Conservation (phyloP, 23 tunicate species). For the Ciona savignyi region DNA sequence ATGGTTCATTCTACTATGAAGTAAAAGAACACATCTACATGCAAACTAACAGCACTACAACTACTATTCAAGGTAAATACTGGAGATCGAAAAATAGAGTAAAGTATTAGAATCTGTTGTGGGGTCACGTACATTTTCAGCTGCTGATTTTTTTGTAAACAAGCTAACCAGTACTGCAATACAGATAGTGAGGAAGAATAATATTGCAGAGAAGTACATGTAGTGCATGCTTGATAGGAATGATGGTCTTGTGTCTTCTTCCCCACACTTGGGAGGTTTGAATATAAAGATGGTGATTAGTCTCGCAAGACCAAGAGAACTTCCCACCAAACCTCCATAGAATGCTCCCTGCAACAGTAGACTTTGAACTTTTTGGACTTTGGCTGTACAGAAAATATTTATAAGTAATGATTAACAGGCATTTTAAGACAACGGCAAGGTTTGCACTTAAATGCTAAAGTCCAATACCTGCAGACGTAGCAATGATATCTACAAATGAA, state of each 20-base stretch:
- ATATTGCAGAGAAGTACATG: constrained; percentile 83
- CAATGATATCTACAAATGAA: too few relatives aligned
- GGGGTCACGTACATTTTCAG: constrained; percentile 2
- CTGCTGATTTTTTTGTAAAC: constrained; percentile 24
- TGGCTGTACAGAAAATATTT: too few relatives aligned
- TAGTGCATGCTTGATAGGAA: constrained; percentile 54
- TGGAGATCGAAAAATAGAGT: too few relatives aligned
- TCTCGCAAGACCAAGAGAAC: constrained; percentile 52
- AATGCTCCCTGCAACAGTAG: constrained; percentile 52
- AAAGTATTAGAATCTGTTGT: too few relatives aligned
- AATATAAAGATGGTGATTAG: constrained; percentile 51
- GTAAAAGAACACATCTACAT: neutral
- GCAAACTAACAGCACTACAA: neutral
- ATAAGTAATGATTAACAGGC: too few relatives aligned
- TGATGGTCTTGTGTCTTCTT: constrained; percentile 31
- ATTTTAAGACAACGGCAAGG: too few relatives aligned
- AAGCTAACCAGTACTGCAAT: constrained; percentile 31
- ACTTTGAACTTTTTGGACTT: too few relatives aligned
- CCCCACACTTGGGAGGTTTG: constrained; percentile 46
- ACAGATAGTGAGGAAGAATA: constrained; percentile 42
- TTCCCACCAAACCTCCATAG: constrained; percentile 65
- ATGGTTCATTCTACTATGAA: neutral
- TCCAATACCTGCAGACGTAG: too few relatives aligned
- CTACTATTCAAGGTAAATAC: too few relatives aligned
- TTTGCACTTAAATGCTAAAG: too few relatives aligned